Base-by-base conservation (phyloP, 2,888 invertebrate species). In the Carterocephalus palaemon region DNA sequence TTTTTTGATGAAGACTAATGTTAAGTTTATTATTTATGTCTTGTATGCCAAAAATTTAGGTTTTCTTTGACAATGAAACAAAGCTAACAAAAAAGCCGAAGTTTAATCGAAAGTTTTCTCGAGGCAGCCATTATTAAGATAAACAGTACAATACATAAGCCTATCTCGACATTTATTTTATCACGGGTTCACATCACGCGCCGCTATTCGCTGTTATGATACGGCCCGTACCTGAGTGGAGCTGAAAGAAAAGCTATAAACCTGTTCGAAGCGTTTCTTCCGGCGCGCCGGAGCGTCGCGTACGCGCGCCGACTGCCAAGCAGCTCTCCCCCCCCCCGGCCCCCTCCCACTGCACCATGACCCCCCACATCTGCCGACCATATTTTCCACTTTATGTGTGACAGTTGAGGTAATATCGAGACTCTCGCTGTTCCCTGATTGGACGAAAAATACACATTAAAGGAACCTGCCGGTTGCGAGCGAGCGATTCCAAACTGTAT, bases 381-480 rank as follows among this genome's bases (percentile, higher is more conserved):
- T 88, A 88, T 88, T 88, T 88, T 86, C 87, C 88, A 88, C 88
- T 88, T 88, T 88, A 88, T 87, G 87, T 88, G 88, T 88, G 88
- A 88, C 88, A 88, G 88, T 87, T 88, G 88, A 88, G 87, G 88
- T 88, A 88, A 88, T 88, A 88, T 88, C 88, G 88, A 86, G 87
- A 82, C 82, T 85, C 84, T 83, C 78, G 82, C 86, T 83, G 84
- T 73, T 77, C 84, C 82, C 84, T 87, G 87, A 88, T 88, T 88
- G 88, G 88, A 82, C 88, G 88, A 87, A 88, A 87, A 88, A 87
- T 87, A 84, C 80, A 87, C 88, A 88, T 88, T 88, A 88, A 87
- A 86, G 86, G 81, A 87, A 84, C 83, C 84, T 84, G 83, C 79
- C 71, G 80, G 74, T 72, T 75, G 75, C 78, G 83, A 81, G 79